A percentile compares a stretch with the other conserved stretches of the same genome.
These are phyloP conservation scores for Paratrypauchen microcephalus DNA, from an alignment of 2,797 vertebrate genomes.

Conservation along the genomic window DNA sequence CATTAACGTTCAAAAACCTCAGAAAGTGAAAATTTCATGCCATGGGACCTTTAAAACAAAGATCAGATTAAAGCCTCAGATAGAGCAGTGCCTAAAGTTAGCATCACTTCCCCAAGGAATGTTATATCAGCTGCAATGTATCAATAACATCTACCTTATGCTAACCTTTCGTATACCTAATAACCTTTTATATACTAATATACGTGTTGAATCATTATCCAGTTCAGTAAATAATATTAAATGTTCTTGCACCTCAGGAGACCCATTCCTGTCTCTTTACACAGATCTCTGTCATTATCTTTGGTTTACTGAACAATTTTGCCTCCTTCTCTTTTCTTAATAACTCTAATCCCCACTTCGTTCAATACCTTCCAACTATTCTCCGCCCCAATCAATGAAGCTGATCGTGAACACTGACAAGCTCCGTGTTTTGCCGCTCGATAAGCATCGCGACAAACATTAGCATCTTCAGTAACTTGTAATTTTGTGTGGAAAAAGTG, in stretches of 20 bases:
- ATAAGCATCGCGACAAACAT: conserved; percentile 4
- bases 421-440: neutral
- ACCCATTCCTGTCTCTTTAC: conserved; percentile 7
- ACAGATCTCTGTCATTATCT: conserved; percentile 24
- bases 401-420: conserved; percentile 23
- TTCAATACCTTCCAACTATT: conserved; percentile 25
- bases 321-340: conserved; percentile 7
- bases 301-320: conserved; percentile 22
- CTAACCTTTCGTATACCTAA: too few relatives aligned
- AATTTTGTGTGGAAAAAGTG: neutral
- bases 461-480: neutral
- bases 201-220: neutral
- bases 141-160: neutral
- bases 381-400: conserved; percentile 27
- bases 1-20: too few relatives aligned
- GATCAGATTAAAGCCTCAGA: too few relatives aligned
- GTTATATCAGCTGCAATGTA: too few relatives aligned
- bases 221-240: conserved; percentile 5
- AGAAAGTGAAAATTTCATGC: too few relatives aligned
- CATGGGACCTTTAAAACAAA: too few relatives aligned
- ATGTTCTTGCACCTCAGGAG: conserved; percentile 26
- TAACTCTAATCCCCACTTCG: conserved; percentile 19
- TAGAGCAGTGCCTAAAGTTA: too few relatives aligned
- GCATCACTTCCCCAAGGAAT: too few relatives aligned
- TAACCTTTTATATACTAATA: too few relatives aligned